phyloP scores from a whole-genome alignment of 2,797 vertebrate genomes.

The Sebastes itinus region DNA sequence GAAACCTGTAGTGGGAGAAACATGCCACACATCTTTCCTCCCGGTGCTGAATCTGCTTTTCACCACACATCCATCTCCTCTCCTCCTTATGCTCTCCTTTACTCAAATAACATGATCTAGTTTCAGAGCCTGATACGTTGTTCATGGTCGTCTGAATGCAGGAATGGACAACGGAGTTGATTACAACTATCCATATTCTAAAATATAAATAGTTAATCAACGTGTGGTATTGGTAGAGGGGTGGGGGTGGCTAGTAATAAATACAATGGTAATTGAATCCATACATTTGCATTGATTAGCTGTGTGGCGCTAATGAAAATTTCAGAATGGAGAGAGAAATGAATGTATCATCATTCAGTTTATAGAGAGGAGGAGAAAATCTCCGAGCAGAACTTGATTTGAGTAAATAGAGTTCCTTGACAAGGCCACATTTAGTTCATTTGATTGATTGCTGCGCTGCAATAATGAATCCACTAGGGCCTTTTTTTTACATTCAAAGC shows the following conservation, averaged over 20 bases:
- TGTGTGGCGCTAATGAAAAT: conserved; percentile 28
- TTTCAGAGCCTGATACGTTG: neutral
- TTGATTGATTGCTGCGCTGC: neutral
- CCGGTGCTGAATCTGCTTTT: conserved; percentile 15
- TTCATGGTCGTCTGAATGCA: neutral
- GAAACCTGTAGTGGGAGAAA: neutral
- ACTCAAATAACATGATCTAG: neutral
- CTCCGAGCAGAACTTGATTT: neutral
- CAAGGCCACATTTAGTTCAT: conserved; percentile 1
- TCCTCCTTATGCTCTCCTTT: neutral
- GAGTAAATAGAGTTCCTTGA: neutral
- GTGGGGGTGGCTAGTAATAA: neutral
- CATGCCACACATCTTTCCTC: conserved; percentile 3
- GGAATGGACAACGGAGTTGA: neutral
- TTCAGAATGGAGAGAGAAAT: conserved; percentile 19
- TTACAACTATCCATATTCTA: neutral
- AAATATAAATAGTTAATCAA: conserved; percentile 13
- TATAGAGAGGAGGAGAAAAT: neutral
- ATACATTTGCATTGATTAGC: conserved; percentile 59
- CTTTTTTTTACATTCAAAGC: neutral
- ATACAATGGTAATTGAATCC: conserved; percentile 47
- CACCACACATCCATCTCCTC: neutral
- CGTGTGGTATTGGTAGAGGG: neutral
- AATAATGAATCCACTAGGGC: neutral
- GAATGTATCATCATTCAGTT: neutral